These are phyloP conservation scores for Euborellia annulipes DNA, from an alignment of 1,140 invertebrate genomes.

Conservation along the genomic window DNA sequence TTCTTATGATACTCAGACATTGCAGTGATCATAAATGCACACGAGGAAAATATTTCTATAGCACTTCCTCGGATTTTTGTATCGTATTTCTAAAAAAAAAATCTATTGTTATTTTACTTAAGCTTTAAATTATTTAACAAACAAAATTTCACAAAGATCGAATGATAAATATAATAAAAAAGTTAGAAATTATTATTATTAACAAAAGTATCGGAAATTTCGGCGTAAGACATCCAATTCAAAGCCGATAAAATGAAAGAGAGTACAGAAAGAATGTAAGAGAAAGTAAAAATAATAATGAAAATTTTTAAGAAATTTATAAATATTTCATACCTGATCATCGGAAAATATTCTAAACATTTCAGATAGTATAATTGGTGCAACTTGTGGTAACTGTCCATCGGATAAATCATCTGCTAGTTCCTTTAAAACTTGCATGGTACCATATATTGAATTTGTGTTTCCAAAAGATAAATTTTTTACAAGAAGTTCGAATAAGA, in stretches of 20 bases:
- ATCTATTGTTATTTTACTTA: too few relatives aligned
- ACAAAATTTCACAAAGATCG: too few relatives aligned
- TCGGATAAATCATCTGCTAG: constrained; percentile 55
- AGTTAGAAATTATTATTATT: too few relatives aligned
- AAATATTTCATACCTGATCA: constrained; percentile 34
- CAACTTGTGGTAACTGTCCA: constrained; percentile 49
- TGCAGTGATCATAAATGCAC: constrained; percentile 36
- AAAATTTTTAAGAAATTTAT: constrained; percentile 1
- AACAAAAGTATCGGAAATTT: too few relatives aligned
- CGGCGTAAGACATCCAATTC: too few relatives aligned
- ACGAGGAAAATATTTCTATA: constrained; percentile 47
- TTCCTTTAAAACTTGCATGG: constrained; percentile 61
- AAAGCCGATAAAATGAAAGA: too few relatives aligned
- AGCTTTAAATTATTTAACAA: too few relatives aligned
- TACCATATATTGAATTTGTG: constrained; percentile 50
- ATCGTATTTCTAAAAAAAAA: constrained; percentile 37
- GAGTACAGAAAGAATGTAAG: too few relatives aligned
- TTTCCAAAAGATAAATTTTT: constrained; percentile 37
- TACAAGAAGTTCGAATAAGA: constrained; percentile 54
- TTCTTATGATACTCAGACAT: constrained; percentile 40
- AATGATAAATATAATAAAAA: too few relatives aligned
- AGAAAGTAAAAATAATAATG: constrained; percentile 9
- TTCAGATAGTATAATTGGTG: constrained; percentile 57
- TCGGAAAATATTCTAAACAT: constrained; percentile 56
- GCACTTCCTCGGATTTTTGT: constrained; percentile 44